Conservation (phyloP, 2,888 invertebrate genomes). For the Cantharis rustica region DNA sequence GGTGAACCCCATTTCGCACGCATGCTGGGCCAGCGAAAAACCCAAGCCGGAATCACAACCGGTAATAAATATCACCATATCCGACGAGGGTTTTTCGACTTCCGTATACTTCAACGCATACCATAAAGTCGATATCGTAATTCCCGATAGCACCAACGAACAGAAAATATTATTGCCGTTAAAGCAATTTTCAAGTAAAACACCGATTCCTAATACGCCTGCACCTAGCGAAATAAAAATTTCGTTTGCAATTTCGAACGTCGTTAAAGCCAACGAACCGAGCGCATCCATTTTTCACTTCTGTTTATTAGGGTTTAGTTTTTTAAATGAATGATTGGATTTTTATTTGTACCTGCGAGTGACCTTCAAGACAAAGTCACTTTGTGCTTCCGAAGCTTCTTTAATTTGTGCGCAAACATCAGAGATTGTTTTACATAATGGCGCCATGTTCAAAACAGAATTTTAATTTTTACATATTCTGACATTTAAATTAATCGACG, state of each 20-base stretch:
- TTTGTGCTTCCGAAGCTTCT: not conserved
- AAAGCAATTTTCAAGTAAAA: conserved; percentile 48
- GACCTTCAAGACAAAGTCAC: not conserved
- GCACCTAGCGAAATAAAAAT: conserved; percentile 49
- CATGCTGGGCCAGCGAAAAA: conserved; percentile 69
- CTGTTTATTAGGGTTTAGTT: not conserved
- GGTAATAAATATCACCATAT: conserved; percentile 69
- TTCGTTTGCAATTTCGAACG: conserved; percentile 52
- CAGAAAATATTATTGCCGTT: conserved; percentile 43
- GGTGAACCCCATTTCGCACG: conserved; percentile 66
- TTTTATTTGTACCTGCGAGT: not conserved
- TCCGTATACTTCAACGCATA: conserved; percentile 42
- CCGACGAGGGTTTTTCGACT: conserved; percentile 36
- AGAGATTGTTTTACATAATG: not conserved
- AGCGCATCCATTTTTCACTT: conserved; percentile 6
- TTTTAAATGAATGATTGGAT: not conserved
- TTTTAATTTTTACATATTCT: not conserved
- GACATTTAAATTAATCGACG: not conserved
- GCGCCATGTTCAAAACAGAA: conserved; percentile 2
- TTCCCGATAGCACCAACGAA: conserved; percentile 42
- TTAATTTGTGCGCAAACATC: not conserved
- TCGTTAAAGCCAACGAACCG: conserved; percentile 20
- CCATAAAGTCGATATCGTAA: conserved; percentile 45
- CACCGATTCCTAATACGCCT: conserved; percentile 48
- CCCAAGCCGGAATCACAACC: conserved; percentile 90